Evolutionary conservation across 2,113 vertebrate genomes (phyloP), one percentile per base, ranked within the genome.

Genomic region (Eulemur rufifrons): DNA sequence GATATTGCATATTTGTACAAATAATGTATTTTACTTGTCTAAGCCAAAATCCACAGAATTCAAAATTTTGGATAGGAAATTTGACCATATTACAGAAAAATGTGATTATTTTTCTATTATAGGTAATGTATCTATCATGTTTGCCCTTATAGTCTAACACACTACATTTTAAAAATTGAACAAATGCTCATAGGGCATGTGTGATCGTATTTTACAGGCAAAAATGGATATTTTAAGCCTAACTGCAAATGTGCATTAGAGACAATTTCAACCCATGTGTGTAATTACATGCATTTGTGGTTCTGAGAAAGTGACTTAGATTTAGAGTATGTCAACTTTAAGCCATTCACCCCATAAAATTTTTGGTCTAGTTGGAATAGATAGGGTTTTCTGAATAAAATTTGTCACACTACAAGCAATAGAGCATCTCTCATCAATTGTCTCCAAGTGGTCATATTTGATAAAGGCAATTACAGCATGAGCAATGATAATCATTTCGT

Each of bases 381-480:
- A 71, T 52, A 81, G 8, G 23, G 6, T 5, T 77, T 93, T 93
- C 34, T 91, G 50, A 95, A 94, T 76, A 89, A 95, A 92, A 81
- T 61, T 20, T 85, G 27, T 66, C 77, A 91, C 15, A 86, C 25
- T 14, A 50, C 8, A 93, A 88, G 29, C 52, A 93, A 47, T 37
- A 78, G 37, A 69, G 9, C 32, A 78, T 86, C 42, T 68, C 25
- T 64, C 82, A 91, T 92, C 54, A 96, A 73, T 76, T 94, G 71
- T 68, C 50, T 94, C 91, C 73, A 95, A 78, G 52, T 80, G 42
- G 25, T 86, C 47, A 80, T 82, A 95, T 92, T 84, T 5, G 6
- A 86, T 93, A 95, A 96, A 91, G 29, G 14, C 27, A 91, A 74
- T 95, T 82, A 96, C 21, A 91, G 14, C 17, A 21, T 77, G 37